Base-by-base conservation (phyloP, 2,797 vertebrate genomes). In the Chelidonichthys spinosus region DNA sequence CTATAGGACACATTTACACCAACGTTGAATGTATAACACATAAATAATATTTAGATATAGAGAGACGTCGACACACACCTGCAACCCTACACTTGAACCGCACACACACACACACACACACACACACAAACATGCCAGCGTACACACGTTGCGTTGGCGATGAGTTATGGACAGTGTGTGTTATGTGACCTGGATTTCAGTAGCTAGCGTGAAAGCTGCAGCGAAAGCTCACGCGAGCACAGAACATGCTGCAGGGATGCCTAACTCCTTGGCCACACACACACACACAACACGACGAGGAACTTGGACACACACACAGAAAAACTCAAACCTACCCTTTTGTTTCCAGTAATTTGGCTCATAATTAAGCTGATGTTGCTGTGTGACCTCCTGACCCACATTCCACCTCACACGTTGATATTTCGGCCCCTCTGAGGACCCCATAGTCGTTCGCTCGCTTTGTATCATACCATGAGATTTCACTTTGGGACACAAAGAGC, bases 131-230 rank as follows among this genome's bases (percentile, higher is more conserved):
- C 50, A 52, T 55, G 32, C 17, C 32, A 13, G n/a, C 7, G 52
- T 11, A 69, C 33, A 7, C 53, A 73, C 50, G 39, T 76, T 74
- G 72, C 14, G 5, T 69, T 76, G 43, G 80, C 1, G 10, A 67
- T 53, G 79, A 88, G 47, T 78, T 78, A 61, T 66, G 37, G 18
- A 56, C 65, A 44, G 49, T 76, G 33, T 71, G 76, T 69, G 77
- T 85, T 75, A 69, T 39, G 63, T 92, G 93, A 93, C 90, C 91
- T 92, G 86, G 79, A 92, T 93, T 92, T 90, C 83, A 85, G 65
- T 33, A 55, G 77, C 73, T 70, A 72, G 84, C 73, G 68, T 85
- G 66, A 87, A 90, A 86, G 84, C 78, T 9, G 65, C 52, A 79
- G 78, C 32, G 85, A 88, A 68, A 74, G 70, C 87, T 89, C 91